These are phyloP conservation scores for Xerus inauris DNA, from an alignment of 2,113 vertebrate genomes.

Conservation along the genomic window DNA sequence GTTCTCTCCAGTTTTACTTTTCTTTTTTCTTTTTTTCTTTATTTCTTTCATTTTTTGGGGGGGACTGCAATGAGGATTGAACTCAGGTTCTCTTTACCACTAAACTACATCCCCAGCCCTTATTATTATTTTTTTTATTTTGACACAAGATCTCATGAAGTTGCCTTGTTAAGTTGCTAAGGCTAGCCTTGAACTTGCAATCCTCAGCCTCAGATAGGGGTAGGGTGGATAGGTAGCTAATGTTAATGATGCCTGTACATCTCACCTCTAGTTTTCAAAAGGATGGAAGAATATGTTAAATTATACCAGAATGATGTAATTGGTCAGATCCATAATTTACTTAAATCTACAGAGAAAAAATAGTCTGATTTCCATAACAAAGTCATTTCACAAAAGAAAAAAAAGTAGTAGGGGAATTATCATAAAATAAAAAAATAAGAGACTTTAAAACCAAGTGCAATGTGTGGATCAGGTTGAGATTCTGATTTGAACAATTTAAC, in stretches of 20 bases:
- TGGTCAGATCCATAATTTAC: neutral
- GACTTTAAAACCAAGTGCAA: neutral
- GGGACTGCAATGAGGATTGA: too few species aligned
- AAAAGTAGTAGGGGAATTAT: neutral
- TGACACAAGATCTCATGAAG: too few species aligned
- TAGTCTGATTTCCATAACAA: neutral
- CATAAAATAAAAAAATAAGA: slow-evolving; percentile 7
- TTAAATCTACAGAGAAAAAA: neutral
- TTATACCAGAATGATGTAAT: neutral
- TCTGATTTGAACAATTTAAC: neutral
- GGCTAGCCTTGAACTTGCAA: too few species aligned
- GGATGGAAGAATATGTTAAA: neutral
- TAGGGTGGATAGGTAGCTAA: neutral
- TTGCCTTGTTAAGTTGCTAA: too few species aligned
- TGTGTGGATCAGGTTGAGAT: neutral
- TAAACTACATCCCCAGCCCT: too few species aligned
- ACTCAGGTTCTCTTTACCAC: too few species aligned
- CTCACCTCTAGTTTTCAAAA: neutral
- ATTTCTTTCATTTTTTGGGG: neutral
- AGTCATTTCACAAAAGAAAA: neutral
- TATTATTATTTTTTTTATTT: too few species aligned
- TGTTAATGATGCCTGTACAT: neutral
- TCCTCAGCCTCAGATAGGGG: too few species aligned
- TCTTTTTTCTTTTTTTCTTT: neutral
- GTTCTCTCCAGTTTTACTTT: neutral